Evolutionary conservation across 2,113 vertebrate genomes (phyloP).

Genomic region (Dendropsophus ebraccatus): DNA sequence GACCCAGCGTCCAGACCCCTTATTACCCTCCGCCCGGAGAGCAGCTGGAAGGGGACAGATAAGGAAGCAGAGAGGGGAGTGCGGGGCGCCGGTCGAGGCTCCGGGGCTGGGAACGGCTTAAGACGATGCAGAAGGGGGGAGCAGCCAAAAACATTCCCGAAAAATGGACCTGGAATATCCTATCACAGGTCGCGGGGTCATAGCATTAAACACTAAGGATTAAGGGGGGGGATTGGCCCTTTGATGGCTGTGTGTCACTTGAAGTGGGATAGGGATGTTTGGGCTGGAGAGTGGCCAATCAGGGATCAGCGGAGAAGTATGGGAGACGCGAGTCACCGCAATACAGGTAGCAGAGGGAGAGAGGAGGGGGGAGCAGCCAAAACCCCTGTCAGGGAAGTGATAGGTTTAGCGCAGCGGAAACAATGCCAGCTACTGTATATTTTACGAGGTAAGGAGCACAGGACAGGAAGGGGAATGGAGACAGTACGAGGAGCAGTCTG

Average conservation of each 20-base stretch:
- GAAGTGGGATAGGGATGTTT: conserved; percentile 62
- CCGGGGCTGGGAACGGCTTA: no score
- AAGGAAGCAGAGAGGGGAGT: conserved; percentile 63
- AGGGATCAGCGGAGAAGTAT: conserved; percentile 64
- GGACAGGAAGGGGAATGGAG: conserved; percentile 22
- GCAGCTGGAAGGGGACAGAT: conserved; percentile 41
- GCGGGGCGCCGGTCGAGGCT: conserved; percentile 67
- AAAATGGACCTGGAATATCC: conserved; percentile 46
- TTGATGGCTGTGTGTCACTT: conserved; percentile 64
- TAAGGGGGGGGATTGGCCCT: background rate
- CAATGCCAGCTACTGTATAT: conserved; percentile 45
- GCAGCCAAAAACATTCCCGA: conserved; percentile 61
- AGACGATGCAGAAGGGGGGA: conserved; percentile 39
- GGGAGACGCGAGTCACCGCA: conserved; percentile 9
- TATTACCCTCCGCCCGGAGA: conserved; percentile 64
- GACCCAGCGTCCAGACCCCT: conserved; percentile 69
- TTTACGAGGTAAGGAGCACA: conserved; percentile 53
- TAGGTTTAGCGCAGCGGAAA: conserved; percentile 47
- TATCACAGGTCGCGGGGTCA: conserved; percentile 18
- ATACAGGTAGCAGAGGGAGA: conserved; percentile 36
- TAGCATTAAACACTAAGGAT: background rate
- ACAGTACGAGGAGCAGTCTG: conserved; percentile 42
- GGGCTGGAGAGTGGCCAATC: conserved; percentile 25
- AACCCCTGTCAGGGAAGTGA: conserved; percentile 44
- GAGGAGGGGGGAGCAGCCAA: conserved; percentile 39